Percentiles rank a stretch among this genome's conserved stretches.
These are phyloP conservation scores for Xyrichtys novacula DNA, from an alignment of 2,797 vertebrate species.

Conservation along the genomic window DNA sequence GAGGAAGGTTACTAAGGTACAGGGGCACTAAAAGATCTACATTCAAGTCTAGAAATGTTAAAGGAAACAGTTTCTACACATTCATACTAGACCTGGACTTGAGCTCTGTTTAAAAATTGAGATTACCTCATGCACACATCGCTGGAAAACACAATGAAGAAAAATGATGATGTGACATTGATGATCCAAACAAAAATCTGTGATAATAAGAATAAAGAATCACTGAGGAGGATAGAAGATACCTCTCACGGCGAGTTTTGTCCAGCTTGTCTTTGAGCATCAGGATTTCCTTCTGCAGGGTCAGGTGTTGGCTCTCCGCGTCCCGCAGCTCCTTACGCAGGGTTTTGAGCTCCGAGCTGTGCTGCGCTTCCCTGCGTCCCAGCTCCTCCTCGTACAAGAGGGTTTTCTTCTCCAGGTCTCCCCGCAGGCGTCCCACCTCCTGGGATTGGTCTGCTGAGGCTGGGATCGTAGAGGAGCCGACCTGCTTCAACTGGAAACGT, in stretches of 20 bases:
- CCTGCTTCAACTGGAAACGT: conserved; percentile 88
- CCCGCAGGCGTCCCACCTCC: conserved; percentile 92
- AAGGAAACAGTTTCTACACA: conserved; percentile 14
- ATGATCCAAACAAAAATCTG: background rate
- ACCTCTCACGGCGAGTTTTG: conserved; percentile 96
- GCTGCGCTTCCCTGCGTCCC: conserved; percentile 89
- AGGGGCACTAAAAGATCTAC: too few species aligned
- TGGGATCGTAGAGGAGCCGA: conserved; percentile 80
- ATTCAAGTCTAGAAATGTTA: too few species aligned
- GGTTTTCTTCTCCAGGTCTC: conserved; percentile 95
- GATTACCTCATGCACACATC: conserved; percentile 71
- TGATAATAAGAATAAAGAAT: background rate
- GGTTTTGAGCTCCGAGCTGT: conserved; percentile 91
- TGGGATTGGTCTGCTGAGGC: conserved; percentile 91
- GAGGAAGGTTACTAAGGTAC: background rate
- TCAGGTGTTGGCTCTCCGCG: conserved; percentile 95
- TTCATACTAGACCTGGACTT: conserved; percentile 5
- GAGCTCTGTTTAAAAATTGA: conserved; percentile 3
- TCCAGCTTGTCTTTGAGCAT: conserved; percentile 98
- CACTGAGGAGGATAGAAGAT: background rate
- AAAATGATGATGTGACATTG: conserved; percentile 7
- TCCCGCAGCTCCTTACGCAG: conserved; percentile 94
- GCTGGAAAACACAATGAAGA: conserved; percentile 59
- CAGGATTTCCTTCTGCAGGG: conserved; percentile 96
- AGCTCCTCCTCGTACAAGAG: conserved; percentile 94